Conservation (phyloP, 2,113 vertebrate genomes). For the Podarcis cretensis region DNA sequence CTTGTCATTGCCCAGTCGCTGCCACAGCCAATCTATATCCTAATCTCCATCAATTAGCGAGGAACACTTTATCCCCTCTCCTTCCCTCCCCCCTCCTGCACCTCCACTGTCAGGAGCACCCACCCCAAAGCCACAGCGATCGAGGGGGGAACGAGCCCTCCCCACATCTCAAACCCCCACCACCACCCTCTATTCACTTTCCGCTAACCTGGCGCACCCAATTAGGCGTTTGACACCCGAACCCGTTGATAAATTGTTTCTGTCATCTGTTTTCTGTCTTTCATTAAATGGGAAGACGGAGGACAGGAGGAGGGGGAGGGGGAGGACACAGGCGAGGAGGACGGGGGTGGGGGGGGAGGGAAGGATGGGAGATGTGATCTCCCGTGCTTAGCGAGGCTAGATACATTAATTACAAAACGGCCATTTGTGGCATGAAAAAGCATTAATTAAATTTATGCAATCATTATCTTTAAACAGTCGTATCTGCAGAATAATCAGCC, state of each 20-base stretch:
- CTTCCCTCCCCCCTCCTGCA: not conserved
- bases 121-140: slow-evolving; percentile 20
- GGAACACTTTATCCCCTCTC: slow-evolving; percentile 31
- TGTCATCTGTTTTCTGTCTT: slow-evolving; percentile 98
- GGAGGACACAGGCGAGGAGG: slow-evolving; percentile 41
- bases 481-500: slow-evolving; percentile 90
- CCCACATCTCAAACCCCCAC: slow-evolving; percentile 27
- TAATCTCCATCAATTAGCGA: slow-evolving; percentile 88
- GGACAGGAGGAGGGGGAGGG: slow-evolving; percentile 57
- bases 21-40: slow-evolving; percentile 90
- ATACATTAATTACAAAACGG: slow-evolving; percentile 89
- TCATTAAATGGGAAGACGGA: slow-evolving; percentile 73
- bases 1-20: slow-evolving; percentile 92
- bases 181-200: slow-evolving; percentile 78
- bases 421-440: slow-evolving; percentile 97
- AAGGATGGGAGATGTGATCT: slow-evolving; percentile 75
- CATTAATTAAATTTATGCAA: slow-evolving; percentile 99
- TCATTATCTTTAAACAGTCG: slow-evolving; percentile 99
- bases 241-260: slow-evolving; percentile 85
- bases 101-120: not conserved
- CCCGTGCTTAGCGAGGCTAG: slow-evolving; percentile 83
- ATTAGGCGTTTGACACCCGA: slow-evolving; percentile 92
- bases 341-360: slow-evolving; percentile 57
- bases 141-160: slow-evolving; percentile 30
- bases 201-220: slow-evolving; percentile 89